Evolutionary conservation across 1,140 invertebrate genomes (phyloP).

Genomic region (Rhizoglyphus robini): DNA sequence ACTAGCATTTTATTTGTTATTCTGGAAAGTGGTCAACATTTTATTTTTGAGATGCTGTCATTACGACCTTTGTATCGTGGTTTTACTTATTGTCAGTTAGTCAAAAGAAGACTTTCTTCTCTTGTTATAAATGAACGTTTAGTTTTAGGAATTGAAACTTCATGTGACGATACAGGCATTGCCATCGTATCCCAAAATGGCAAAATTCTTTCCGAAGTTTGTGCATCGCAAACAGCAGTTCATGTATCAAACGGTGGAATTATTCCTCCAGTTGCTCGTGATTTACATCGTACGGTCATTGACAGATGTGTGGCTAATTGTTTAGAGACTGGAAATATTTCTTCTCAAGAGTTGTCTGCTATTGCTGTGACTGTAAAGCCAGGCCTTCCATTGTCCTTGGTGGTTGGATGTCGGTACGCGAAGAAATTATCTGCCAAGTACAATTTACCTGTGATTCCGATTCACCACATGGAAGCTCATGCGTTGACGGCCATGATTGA

Average conservation of each 20-base stretch:
- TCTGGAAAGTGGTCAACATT: no score
- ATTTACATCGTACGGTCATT: conserved; percentile 67
- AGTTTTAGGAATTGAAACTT: conserved; percentile 89
- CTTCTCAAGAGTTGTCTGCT: conserved; percentile 56
- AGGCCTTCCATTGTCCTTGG: conserved; percentile 60
- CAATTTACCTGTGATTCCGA: conserved; percentile 75
- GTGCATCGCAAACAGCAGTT: conserved; percentile 56
- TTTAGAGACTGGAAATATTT: conserved; percentile 47
- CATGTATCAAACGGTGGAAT: conserved; percentile 75
- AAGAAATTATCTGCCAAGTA: conserved; percentile 53
- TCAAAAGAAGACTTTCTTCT: neutral
- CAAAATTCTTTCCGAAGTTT: conserved; percentile 58
- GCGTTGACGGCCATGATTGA: conserved; percentile 54
- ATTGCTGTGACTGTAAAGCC: conserved; percentile 80
- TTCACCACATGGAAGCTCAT: conserved; percentile 98
- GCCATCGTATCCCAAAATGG: conserved; percentile 61
- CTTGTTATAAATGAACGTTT: neutral
- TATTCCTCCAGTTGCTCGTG: conserved; percentile 65
- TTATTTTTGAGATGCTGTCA: no score
- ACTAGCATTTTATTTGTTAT: no score
- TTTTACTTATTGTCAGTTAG: neutral
- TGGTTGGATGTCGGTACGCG: conserved; percentile 69
- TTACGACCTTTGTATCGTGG: neutral
- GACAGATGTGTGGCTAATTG: conserved; percentile 53
- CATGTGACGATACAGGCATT: conserved; percentile 90